Conservation (phyloP, 2,888 invertebrate genomes). For the Drosophila merina region DNA sequence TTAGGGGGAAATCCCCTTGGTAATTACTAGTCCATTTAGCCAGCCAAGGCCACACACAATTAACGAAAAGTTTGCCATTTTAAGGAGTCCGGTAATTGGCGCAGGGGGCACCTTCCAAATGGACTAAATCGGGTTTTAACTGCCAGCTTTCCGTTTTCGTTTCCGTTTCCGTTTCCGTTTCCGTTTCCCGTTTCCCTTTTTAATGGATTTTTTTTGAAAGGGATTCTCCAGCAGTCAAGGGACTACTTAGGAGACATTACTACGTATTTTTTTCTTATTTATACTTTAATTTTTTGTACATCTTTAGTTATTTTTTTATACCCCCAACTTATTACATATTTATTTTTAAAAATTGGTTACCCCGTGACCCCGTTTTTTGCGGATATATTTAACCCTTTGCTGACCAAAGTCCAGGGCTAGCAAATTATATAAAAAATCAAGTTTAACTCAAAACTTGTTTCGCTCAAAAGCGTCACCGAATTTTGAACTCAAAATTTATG, state of each 20-base stretch:
- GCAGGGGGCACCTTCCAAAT: slow-evolving; percentile 6
- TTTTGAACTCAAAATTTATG: slow-evolving; percentile 15
- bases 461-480: background rate
- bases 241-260: too few relatives aligned
- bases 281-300: too few relatives aligned
- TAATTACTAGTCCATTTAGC: slow-evolving; percentile 44
- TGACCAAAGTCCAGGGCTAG: slow-evolving; percentile 24
- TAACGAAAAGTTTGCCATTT: slow-evolving; percentile 39
- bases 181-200: background rate
- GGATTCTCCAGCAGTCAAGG: too few relatives aligned
- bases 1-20: slow-evolving; percentile 33
- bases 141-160: background rate
- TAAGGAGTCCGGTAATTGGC: slow-evolving; percentile 33
- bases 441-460: slow-evolving; percentile 29
- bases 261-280: too few relatives aligned
- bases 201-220: background rate
- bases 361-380: slow-evolving; percentile 18
- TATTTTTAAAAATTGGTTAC: too few relatives aligned
- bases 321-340: too few relatives aligned
- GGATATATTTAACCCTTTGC: slow-evolving; percentile 9
- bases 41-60: slow-evolving; percentile 28
- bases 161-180: background rate
- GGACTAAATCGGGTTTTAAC: slow-evolving; percentile 39
- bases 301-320: too few relatives aligned
- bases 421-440: slow-evolving; percentile 2